These are phyloP conservation scores for Micrasema longulum DNA, from an alignment of 1,140 invertebrate species.

Conservation along the genomic window DNA sequence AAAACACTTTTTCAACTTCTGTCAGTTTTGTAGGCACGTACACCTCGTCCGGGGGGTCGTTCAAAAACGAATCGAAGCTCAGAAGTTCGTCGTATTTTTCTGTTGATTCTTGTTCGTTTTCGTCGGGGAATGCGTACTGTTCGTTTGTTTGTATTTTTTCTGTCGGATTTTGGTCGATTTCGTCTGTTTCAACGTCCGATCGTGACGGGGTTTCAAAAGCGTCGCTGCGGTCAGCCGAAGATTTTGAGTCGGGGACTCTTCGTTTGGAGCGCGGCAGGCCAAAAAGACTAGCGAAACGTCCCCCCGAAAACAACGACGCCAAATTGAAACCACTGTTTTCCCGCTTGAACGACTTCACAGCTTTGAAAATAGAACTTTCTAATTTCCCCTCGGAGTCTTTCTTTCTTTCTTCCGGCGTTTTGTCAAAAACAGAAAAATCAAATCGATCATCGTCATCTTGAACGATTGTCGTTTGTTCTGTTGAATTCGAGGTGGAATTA, in stretches of 20 bases:
- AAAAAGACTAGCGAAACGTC: constrained; percentile 19
- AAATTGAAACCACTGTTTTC: constrained; percentile 37
- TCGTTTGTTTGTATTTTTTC: not conserved
- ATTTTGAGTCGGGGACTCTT: constrained; percentile 27
- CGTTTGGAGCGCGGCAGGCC: constrained; percentile 10
- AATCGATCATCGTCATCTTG: constrained; percentile 47
- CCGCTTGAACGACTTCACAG: constrained; percentile 35
- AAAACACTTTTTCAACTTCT: not conserved
- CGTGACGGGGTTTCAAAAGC: not conserved
- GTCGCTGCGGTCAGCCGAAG: not conserved
- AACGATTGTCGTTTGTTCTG: constrained; percentile 5
- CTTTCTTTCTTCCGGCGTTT: constrained; percentile 29
- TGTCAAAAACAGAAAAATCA: constrained; percentile 47
- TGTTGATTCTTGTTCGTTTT: not conserved
- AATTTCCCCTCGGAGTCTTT: constrained; percentile 31
- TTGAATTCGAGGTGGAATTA: not conserved
- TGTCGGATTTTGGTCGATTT: not conserved
- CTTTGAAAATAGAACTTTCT: constrained; percentile 43
- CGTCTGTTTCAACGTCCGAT: not conserved
- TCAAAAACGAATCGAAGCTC: constrained; percentile 37
- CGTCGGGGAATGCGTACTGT: not conserved
- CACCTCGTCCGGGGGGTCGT: constrained; percentile 20
- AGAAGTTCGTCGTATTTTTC: constrained; percentile 35
- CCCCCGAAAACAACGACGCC: constrained; percentile 25
- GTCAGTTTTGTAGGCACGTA: not conserved